Percentiles rank a stretch among this genome's conserved stretches.
These are phyloP conservation scores for Rugalucina vietnamica DNA, from an alignment of 2,888 invertebrate species.

Conservation along the genomic window DNA sequence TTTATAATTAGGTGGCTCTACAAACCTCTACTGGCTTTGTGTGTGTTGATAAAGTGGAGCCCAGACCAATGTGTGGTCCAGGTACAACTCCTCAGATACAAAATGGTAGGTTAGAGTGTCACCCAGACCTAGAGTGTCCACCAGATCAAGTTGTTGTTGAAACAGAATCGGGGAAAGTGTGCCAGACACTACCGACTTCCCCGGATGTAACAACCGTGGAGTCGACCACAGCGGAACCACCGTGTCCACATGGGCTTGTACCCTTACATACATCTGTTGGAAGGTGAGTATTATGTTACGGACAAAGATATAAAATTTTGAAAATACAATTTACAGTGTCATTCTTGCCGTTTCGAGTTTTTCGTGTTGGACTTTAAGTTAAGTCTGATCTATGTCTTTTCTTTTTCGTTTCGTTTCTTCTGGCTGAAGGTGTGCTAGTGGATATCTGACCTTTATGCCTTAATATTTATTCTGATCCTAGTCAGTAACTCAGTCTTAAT, in stretches of 20 bases:
- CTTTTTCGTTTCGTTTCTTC: no score
- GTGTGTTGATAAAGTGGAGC: slow-evolving; percentile 47
- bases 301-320: no score
- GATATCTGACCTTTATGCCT: no score
- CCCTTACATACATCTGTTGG: slow-evolving; percentile 52
- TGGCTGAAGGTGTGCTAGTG: no score
- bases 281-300: no score
- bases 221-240: slow-evolving; percentile 30
- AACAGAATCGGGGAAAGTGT: slow-evolving; percentile 28
- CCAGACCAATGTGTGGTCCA: slow-evolving; percentile 34
- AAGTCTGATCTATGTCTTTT: no score
- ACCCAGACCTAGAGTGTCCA: slow-evolving; percentile 35
- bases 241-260: slow-evolving; percentile 58
- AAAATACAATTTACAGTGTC: no score
- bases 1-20: neutral
- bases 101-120: slow-evolving; percentile 28
- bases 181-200: neutral
- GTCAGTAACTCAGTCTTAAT: no score
- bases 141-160: slow-evolving; percentile 28
- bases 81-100: slow-evolving; percentile 29
- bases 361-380: no score
- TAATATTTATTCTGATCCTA: no score
- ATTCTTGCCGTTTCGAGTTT: no score
- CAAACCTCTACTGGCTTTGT: slow-evolving; percentile 24
- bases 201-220: neutral